Evolutionary conservation across 2,888 invertebrate genomes (phyloP).

Genomic region (Stomorhina lunata): DNA sequence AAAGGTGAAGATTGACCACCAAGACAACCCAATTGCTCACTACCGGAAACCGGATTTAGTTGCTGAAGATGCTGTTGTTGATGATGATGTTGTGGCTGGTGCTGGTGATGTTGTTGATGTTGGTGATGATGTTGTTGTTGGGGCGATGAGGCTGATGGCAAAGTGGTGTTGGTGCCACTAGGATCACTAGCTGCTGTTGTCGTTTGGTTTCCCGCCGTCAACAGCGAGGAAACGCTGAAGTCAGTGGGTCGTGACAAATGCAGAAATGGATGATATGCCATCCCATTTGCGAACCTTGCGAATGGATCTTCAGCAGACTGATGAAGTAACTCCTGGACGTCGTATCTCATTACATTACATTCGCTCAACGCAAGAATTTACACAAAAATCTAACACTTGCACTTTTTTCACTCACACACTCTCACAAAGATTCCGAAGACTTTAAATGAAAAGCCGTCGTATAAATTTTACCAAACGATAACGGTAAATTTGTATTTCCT

Average conservation of each 20-base stretch:
- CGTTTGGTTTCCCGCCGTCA: conserved; percentile 85
- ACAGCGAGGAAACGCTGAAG: conserved; percentile 94
- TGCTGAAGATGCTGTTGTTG: conserved; percentile 67
- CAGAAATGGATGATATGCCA: conserved; percentile 92
- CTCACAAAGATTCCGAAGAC: conserved; percentile 1
- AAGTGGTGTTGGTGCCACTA: conserved; percentile 66
- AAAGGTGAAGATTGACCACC: conserved; percentile 74
- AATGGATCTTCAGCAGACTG: conserved; percentile 81
- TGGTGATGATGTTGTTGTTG: conserved; percentile 64
- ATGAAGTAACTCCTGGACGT: conserved; percentile 81
- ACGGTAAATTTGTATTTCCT: conserved; percentile 10
- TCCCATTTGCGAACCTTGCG: conserved; percentile 82
- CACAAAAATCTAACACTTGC: conserved; percentile 35
- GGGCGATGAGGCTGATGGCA: conserved; percentile 57
- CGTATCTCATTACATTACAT: conserved; percentile 81
- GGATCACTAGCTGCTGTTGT: conserved; percentile 72
- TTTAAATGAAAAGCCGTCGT: conserved; percentile 14
- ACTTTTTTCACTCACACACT: conserved; percentile 7
- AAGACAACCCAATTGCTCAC: conserved; percentile 71
- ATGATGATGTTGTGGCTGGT: conserved; percentile 74
- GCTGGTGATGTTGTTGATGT: conserved; percentile 49
- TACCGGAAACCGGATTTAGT: conserved; percentile 62
- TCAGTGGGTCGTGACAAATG: conserved; percentile 95
- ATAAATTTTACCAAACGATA: background rate
- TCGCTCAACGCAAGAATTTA: conserved; percentile 59